These are phyloP conservation scores for Climacteris rufus DNA, from an alignment of 2,113 vertebrate species.

Conservation along the genomic window DNA sequence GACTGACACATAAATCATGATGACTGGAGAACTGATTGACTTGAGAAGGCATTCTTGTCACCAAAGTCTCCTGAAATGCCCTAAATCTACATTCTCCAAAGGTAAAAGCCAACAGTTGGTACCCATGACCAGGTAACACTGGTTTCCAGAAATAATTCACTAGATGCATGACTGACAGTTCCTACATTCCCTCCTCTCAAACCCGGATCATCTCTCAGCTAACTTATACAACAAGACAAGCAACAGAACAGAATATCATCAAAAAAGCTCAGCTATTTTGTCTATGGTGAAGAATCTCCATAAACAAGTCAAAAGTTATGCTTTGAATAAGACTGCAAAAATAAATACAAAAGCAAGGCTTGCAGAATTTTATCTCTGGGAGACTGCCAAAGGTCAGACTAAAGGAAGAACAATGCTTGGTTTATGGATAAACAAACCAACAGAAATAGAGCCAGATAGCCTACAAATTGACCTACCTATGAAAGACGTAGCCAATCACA, in stretches of 20 bases:
- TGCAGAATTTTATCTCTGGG: background rate
- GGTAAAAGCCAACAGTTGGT: background rate
- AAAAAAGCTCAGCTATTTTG: background rate
- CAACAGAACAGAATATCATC: background rate
- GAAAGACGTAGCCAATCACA: background rate
- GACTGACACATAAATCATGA: background rate
- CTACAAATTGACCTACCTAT: background rate
- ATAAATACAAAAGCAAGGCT: background rate
- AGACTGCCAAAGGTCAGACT: background rate
- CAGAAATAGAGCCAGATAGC: background rate
- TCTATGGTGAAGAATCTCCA: background rate
- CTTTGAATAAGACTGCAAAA: background rate
- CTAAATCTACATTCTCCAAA: background rate
- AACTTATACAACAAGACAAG: background rate
- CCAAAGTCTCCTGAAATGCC: background rate
- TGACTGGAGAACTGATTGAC: background rate
- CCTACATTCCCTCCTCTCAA: background rate
- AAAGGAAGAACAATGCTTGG: background rate
- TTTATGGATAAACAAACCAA: conserved; percentile 13
- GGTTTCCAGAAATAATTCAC: background rate
- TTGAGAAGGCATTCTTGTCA: background rate
- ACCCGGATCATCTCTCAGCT: background rate
- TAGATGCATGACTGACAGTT: background rate
- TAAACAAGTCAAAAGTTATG: background rate
- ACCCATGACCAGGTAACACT: background rate